Base-by-base conservation (phyloP, 37 sponge, comb jelly and placozoan genomes). In the Trichoplax adhaerens region DNA sequence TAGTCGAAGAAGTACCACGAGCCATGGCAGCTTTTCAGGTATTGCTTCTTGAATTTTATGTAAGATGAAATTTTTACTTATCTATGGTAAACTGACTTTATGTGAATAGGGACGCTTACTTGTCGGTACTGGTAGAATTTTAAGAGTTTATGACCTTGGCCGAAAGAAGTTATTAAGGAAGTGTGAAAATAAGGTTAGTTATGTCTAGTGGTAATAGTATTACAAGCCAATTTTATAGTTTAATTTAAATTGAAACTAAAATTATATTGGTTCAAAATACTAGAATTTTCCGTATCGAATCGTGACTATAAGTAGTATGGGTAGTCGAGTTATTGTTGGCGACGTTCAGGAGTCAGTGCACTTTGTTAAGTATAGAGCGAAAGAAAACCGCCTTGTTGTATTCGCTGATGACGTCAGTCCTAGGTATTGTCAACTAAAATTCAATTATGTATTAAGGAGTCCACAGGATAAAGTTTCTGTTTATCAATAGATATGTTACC, bases 131-230 rank as follows among this genome's bases (percentile, higher is more conserved):
- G 99, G 94, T 3, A 81, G 77, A 59, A 76, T 92, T 0, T 80
- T 97, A 47, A 56, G 99, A 29, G 81, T 97, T 55, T 97, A 97
- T 69, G 99, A 97, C 64, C 72, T 97, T 47, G 99, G 99, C 51
- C 88, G 88, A 78, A 88, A 84, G 80, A 97, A 97, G 68, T 82
- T 97, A 83, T 79, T 97, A 65, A 76, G 99, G 54, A 97, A 97
- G 68, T 91, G 93, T 65, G 99, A 97, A 69, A 97, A 97, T 68
- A 97, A 93, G 76, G 86, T 86, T 29, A 29, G 29, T 29, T 29
- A 29, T 29, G 29, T 29, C 29, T 29, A 29, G 29, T 29, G 29
- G 29, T 29, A 29, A 29, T 29, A 29, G 29, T 29, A 29, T 29
- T 29, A 29, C 29, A 29, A 29, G 29, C 29, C 29, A 29, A 29